Percentiles rank a stretch among this genome's conserved stretches.
phyloP scores from a whole-genome alignment of 2,888 invertebrate species.

The Eurytoma californica region DNA sequence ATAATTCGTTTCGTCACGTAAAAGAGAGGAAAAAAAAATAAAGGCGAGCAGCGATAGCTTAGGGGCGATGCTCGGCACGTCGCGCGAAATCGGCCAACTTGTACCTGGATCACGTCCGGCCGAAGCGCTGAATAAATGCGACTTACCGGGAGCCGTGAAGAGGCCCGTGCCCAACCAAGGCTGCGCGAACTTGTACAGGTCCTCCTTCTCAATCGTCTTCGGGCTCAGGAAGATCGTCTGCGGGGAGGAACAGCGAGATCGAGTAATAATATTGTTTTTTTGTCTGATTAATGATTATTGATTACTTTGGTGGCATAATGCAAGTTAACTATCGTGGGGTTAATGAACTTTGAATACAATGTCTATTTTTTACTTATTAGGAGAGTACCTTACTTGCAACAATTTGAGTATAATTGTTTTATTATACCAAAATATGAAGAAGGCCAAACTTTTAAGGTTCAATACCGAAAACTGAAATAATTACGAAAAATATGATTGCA shows the following conservation, averaged over 20 bases:
- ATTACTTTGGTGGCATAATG: too few species aligned
- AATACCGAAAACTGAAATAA: too few species aligned
- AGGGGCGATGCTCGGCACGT: slow-evolving; percentile 45
- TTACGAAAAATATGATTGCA: too few species aligned
- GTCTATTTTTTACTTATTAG: too few species aligned
- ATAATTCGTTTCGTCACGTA: too few species aligned
- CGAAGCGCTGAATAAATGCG: neutral
- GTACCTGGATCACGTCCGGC: slow-evolving; percentile 61
- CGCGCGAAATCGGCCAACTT: slow-evolving; percentile 55
- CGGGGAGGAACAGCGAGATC: neutral
- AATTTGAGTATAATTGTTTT: too few species aligned
- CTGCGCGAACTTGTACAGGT: slow-evolving; percentile 60
- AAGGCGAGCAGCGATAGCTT: neutral
- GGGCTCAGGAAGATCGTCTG: slow-evolving; percentile 62
- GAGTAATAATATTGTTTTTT: neutral
- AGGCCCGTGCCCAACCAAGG: slow-evolving; percentile 65
- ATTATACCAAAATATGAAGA: too few species aligned
- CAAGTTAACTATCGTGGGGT: too few species aligned
- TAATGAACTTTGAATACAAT: too few species aligned
- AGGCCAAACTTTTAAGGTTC: too few species aligned
- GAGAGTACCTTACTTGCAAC: too few species aligned
- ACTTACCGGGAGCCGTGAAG: slow-evolving; percentile 64
- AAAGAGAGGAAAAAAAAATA: neutral
- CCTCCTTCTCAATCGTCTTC: slow-evolving; percentile 63
- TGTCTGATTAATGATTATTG: too few species aligned